Conservation (phyloP, 2,888 invertebrate species). For the Nebria salina region DNA sequence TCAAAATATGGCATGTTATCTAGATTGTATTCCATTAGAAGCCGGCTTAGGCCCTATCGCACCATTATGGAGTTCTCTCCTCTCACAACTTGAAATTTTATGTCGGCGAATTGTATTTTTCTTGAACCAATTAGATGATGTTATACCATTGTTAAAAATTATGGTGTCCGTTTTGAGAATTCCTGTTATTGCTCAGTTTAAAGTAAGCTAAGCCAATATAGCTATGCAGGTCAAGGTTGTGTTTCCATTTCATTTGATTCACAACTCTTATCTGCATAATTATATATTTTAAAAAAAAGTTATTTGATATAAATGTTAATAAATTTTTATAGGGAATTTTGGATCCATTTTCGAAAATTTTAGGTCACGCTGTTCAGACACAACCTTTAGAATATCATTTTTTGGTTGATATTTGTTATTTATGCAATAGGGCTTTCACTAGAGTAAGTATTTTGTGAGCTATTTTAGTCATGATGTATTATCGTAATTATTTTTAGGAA, state of each 20-base stretch:
- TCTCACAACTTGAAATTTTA: constrained; percentile 87
- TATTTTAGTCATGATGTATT: constrained; percentile 19
- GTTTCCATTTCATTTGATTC: too few species aligned
- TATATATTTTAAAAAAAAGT: not conserved
- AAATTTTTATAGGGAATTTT: constrained; percentile 73
- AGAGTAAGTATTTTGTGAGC: constrained; percentile 64
- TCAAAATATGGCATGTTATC: constrained; percentile 91
- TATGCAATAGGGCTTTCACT: constrained; percentile 88
- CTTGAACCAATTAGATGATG: constrained; percentile 75
- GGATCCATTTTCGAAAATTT: constrained; percentile 95
- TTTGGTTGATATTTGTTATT: constrained; percentile 87
- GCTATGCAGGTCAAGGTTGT: not conserved
- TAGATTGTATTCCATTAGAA: constrained; percentile 90
- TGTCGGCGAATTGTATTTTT: constrained; percentile 80
- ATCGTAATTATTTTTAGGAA: constrained; percentile 68
- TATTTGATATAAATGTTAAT: not conserved
- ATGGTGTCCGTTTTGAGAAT: constrained; percentile 84
- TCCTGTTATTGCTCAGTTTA: constrained; percentile 82
- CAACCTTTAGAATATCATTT: constrained; percentile 81
- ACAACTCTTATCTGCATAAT: not conserved
- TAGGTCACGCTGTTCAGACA: constrained; percentile 92
- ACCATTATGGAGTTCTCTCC: constrained; percentile 80
- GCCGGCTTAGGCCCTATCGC: constrained; percentile 75
- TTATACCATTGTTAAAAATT: constrained; percentile 76
- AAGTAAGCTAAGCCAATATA: constrained; percentile 66